These are phyloP conservation scores for Drosophila micromelanica DNA, from an alignment of 1,140 invertebrate genomes.

Conservation along the genomic window DNA sequence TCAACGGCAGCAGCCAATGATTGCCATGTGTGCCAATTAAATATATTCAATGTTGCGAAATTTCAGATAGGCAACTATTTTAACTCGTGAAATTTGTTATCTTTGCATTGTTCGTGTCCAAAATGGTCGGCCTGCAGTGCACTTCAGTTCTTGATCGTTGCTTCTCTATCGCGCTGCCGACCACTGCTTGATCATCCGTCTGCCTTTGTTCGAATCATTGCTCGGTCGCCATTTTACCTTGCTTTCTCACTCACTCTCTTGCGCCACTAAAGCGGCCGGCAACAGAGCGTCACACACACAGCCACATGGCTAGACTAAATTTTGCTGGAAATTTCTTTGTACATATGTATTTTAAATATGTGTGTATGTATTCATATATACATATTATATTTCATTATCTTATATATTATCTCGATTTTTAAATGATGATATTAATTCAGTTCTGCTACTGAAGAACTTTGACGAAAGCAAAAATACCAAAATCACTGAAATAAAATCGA, in stretches of 20 bases:
- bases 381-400: conserved; percentile 19
- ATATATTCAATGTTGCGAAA: conserved; percentile 37
- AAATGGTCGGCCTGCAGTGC: conserved; percentile 50
- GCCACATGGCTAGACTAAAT: conserved; percentile 50
- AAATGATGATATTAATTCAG: conserved; percentile 79
- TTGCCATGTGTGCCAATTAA: conserved; percentile 11
- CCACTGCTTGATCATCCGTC: conserved; percentile 52
- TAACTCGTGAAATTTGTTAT: conserved; percentile 16
- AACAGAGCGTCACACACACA: conserved; percentile 62
- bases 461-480: conserved; percentile 84
- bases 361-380: conserved; percentile 10
- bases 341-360: conserved; percentile 29
- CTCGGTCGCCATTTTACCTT: conserved; percentile 61
- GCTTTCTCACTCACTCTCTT: conserved; percentile 35
- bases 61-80: conserved; percentile 13
- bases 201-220: conserved; percentile 51
- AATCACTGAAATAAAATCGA: conserved; percentile 75
- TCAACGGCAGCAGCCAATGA: background rate
- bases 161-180: conserved; percentile 41
- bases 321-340: conserved; percentile 74
- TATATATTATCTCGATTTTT: conserved; percentile 59
- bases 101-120: conserved; percentile 14
- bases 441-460: conserved; percentile 84
- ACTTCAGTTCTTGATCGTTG: conserved; percentile 46
- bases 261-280: conserved; percentile 57